Evolutionary conservation across 2,888 invertebrate species (phyloP).

Genomic region (Oeneis ivallda): DNA sequence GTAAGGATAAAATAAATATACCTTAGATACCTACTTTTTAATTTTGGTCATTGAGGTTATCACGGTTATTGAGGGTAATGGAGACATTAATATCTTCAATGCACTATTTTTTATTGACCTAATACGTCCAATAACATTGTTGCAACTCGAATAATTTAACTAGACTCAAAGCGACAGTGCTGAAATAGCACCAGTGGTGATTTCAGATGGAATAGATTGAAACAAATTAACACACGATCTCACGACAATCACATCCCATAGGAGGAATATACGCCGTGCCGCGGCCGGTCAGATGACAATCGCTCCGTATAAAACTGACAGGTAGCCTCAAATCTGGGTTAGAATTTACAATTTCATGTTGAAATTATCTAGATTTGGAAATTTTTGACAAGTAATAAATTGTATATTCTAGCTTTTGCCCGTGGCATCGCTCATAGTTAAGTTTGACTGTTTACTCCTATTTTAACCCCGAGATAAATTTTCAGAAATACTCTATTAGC

Average conservation of each 20-base stretch:
- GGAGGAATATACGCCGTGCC: neutral
- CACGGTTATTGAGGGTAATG: too few relatives aligned
- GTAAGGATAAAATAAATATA: too few relatives aligned
- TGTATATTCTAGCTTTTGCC: too few relatives aligned
- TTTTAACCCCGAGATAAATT: too few relatives aligned
- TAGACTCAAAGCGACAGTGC: neutral
- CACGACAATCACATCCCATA: neutral
- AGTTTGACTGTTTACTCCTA: too few relatives aligned
- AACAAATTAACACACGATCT: conserved; percentile 5
- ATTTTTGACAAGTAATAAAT: too few relatives aligned
- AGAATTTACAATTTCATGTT: neutral
- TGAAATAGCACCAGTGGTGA: neutral
- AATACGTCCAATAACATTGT: neutral
- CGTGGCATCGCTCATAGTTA: too few relatives aligned
- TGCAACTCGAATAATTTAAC: neutral
- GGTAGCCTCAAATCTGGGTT: neutral
- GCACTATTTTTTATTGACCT: neutral
- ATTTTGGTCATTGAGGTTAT: too few relatives aligned
- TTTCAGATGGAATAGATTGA: conserved; percentile 4
- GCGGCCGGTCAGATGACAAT: conserved; percentile 10
- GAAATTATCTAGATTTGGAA: too few relatives aligned
- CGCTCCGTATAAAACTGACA: neutral
- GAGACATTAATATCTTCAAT: neutral
- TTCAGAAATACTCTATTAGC: too few relatives aligned
- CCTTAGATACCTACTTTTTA: too few relatives aligned